Conservation (phyloP, 2,113 vertebrate species). For the Coptodon bakossiorum region DNA sequence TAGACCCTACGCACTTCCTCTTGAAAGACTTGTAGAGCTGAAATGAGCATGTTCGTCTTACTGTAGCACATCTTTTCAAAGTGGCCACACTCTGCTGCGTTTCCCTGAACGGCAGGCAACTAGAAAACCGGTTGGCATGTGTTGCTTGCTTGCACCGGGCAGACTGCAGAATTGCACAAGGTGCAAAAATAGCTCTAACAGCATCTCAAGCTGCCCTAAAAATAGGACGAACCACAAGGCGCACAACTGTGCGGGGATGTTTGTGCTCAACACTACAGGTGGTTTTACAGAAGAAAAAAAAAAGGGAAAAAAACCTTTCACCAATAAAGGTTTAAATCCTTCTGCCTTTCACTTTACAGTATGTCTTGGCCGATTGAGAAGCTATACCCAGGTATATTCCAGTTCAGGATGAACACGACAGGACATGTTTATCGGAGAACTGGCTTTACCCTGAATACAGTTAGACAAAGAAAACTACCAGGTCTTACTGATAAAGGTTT, state of each 20-base stretch:
- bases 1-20: conserved; percentile 6
- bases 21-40: background rate
- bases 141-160: conserved; percentile 11
- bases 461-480: background rate
- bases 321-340: background rate
- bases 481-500: background rate
- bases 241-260: background rate
- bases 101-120: conserved; percentile 1
- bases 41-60: conserved; percentile 33
- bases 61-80: conserved; percentile 50
- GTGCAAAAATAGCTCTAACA: conserved; percentile 47
- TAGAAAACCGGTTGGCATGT: conserved; percentile 35
- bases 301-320: background rate
- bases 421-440: background rate
- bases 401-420: background rate
- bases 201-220: conserved; percentile 46
- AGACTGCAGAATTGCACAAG: conserved; percentile 31
- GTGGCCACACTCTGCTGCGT: background rate
- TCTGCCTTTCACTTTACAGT: background rate
- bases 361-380: background rate
- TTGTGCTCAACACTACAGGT: conserved; percentile 3
- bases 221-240: conserved; percentile 37
- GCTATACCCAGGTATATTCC: accelerated
- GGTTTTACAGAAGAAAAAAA: background rate
- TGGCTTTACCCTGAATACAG: background rate